Percentiles rank a stretch among this genome's conserved stretches.
Evolutionary conservation across 2,888 invertebrate genomes (phyloP).

Genomic region (Imbricaverruca yamaguchii): DNA sequence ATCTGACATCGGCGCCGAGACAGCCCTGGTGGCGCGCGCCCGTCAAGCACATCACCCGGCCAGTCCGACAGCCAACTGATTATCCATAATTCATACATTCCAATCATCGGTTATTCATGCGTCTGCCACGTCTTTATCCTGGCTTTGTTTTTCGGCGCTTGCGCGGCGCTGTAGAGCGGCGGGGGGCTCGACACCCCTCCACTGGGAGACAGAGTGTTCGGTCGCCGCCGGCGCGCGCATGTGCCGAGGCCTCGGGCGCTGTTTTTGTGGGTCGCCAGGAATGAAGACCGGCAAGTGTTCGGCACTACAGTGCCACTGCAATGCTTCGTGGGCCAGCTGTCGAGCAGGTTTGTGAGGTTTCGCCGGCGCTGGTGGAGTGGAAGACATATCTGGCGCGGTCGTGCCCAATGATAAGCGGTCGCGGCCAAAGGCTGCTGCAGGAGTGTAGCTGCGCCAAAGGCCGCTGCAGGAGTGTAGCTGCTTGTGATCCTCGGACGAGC

Average conservation of each 20-base stretch:
- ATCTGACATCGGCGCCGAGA: neutral
- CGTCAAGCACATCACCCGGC: too few species aligned
- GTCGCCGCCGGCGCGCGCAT: neutral
- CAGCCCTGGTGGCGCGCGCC: neutral
- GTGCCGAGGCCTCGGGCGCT: neutral
- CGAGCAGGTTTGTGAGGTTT: neutral
- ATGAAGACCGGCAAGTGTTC: neutral
- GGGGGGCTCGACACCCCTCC: neutral
- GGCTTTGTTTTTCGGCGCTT: slow-evolving; percentile 18
- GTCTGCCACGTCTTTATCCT: neutral
- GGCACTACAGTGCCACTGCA: neutral
- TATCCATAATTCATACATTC: slow-evolving; percentile 18
- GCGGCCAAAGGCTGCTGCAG: too few species aligned
- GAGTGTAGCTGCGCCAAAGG: too few species aligned
- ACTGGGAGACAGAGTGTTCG: neutral
- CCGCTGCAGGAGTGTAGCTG: too few species aligned
- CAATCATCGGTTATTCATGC: slow-evolving; percentile 21
- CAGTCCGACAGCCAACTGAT: neutral
- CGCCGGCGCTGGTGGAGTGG: neutral
- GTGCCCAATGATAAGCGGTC: too few species aligned
- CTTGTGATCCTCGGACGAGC: too few species aligned
- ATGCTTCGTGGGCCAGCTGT: neutral
- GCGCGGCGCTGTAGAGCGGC: neutral
- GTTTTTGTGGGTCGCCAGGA: neutral
- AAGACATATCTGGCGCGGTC: neutral